phyloP scores from a whole-genome alignment of 2,888 invertebrate species.

The Sinhomidia bicolor region DNA sequence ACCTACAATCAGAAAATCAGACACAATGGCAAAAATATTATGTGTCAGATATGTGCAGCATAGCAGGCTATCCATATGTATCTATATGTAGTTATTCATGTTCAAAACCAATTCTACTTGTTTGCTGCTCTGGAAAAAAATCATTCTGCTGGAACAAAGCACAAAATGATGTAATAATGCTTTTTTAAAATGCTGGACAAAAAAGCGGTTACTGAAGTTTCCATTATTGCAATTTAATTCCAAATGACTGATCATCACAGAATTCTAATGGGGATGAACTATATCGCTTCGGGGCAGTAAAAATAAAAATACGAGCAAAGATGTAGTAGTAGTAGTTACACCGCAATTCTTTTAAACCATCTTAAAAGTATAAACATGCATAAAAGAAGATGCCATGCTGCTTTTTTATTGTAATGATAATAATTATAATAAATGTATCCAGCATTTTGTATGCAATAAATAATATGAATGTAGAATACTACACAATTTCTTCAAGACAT shows the following conservation, averaged over 20 bases:
- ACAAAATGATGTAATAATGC: conserved; percentile 28
- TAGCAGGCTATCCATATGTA: no score
- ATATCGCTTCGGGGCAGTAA: neutral
- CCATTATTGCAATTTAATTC: neutral
- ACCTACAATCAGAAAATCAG: no score
- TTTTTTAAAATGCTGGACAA: neutral
- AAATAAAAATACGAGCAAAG: neutral
- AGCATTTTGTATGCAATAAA: neutral
- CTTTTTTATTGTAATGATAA: neutral
- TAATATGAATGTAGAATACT: neutral
- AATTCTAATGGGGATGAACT: neutral
- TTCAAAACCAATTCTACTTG: no score
- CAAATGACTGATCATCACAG: neutral
- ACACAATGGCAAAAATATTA: no score
- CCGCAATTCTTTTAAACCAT: no score
- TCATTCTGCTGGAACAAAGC: neutral
- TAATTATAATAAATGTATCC: neutral
- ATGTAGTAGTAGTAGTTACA: no score
- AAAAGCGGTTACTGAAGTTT: neutral
- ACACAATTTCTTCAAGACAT: no score
- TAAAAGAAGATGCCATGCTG: no score
- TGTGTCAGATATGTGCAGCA: no score
- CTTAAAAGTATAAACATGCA: no score
- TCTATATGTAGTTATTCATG: no score
- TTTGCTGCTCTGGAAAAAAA: neutral